Conservation (phyloP, 2,888 invertebrate species). For the Epistrophe grossulariae region DNA sequence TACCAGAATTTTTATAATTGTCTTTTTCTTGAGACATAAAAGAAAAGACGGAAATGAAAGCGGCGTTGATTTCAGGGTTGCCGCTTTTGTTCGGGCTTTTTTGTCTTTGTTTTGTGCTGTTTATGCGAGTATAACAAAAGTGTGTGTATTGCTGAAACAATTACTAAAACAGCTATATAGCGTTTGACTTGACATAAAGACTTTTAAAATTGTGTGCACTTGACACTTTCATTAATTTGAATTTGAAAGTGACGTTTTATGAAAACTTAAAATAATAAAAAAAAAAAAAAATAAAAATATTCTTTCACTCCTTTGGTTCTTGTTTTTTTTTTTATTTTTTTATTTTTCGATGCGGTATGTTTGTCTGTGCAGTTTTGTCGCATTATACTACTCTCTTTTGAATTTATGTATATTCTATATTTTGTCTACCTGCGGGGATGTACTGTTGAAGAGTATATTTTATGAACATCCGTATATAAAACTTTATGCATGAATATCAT, state of each 20-base stretch:
- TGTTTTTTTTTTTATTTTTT: conserved; percentile 28
- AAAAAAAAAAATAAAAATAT: conserved; percentile 21
- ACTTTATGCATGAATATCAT: conserved; percentile 14
- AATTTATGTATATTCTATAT: conserved; percentile 20
- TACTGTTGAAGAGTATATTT: conserved; percentile 5
- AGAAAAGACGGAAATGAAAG: conserved; percentile 50
- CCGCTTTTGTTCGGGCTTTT: conserved; percentile 36
- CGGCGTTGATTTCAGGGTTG: conserved; percentile 56
- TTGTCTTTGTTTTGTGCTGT: conserved; percentile 43
- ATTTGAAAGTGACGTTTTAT: conserved; percentile 69
- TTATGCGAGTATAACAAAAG: conserved; percentile 23
- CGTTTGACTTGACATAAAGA: conserved; percentile 58
- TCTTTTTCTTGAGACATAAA: conserved; percentile 47
- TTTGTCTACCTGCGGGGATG: conserved; percentile 2
- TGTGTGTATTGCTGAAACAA: conserved; percentile 20
- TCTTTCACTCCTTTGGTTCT: conserved; percentile 20
- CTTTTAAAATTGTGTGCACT: conserved; percentile 68
- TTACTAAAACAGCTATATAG: not conserved
- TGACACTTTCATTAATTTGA: conserved; percentile 75
- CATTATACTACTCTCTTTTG: conserved; percentile 38
- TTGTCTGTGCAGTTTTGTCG: conserved; percentile 20
- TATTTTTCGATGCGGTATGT: conserved; percentile 1
- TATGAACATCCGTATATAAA: not conserved
- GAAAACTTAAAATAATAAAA: conserved; percentile 50
- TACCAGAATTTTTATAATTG: conserved; percentile 57